phyloP scores from a whole-genome alignment of 2,888 invertebrate genomes.

The Penaeus monodon region DNA sequence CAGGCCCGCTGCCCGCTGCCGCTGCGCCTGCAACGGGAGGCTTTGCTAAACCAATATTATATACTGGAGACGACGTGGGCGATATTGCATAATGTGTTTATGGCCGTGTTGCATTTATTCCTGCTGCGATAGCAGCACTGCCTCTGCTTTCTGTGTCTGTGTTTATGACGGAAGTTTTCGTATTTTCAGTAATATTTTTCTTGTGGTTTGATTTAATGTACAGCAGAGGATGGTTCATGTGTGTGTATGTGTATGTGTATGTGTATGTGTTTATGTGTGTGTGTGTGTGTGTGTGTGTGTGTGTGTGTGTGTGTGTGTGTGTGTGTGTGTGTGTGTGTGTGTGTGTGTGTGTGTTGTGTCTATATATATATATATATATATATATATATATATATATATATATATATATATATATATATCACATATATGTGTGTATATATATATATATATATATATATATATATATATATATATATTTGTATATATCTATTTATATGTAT shows the following conservation, averaged over 20 bases:
- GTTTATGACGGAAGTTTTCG: neutral
- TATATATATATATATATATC: too few species aligned
- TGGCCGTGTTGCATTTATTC: too few species aligned
- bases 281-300: neutral
- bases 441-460: conserved; percentile 14
- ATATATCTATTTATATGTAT: too few species aligned
- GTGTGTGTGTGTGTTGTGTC: too few species aligned
- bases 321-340: neutral
- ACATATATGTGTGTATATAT: neutral
- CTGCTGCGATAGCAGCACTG: too few species aligned
- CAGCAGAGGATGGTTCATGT: neutral
- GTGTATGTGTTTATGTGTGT: neutral
- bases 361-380: too few species aligned
- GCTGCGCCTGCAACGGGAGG: too few species aligned
- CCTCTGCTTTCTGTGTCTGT: neutral
- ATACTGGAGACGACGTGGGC: too few species aligned
- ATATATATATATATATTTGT: conserved; percentile 20
- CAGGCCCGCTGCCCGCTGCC: too few species aligned
- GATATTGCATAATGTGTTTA: too few species aligned
- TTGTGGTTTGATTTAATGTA: neutral
- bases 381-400: too few species aligned
- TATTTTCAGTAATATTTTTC: neutral
- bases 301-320: neutral
- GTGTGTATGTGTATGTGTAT: neutral
- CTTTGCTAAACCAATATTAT: too few species aligned